Evolutionary conservation across 2,797 vertebrate genomes (phyloP).

Genomic region (Chaetodon trifasciatus): DNA sequence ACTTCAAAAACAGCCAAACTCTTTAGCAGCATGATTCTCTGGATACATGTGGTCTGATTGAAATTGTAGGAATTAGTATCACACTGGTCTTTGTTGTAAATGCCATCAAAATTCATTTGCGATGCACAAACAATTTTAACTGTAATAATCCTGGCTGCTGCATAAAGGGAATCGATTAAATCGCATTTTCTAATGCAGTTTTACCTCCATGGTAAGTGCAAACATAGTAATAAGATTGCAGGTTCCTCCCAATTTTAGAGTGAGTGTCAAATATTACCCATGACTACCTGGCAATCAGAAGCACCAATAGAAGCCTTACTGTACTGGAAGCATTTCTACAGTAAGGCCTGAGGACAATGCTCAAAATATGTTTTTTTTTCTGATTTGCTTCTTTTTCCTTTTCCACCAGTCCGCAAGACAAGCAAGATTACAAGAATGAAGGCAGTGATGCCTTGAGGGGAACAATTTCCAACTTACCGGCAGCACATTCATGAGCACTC

Average conservation of each 20-base stretch:
- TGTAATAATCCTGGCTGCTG: slow-evolving; percentile 59
- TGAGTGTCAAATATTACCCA: slow-evolving; percentile 43
- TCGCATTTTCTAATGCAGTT: slow-evolving; percentile 53
- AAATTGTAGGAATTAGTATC: slow-evolving; percentile 20
- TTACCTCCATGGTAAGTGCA: slow-evolving; percentile 49
- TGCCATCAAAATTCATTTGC: slow-evolving; percentile 53
- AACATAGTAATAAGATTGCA: slow-evolving; percentile 49
- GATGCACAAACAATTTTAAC: slow-evolving; percentile 58
- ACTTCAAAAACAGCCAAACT: slow-evolving; percentile 28
- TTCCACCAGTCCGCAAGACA: slow-evolving; percentile 44
- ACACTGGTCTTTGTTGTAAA: slow-evolving; percentile 37
- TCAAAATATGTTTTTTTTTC: slow-evolving; percentile 40
- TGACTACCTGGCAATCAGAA: slow-evolving; percentile 55
- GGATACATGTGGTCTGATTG: not conserved
- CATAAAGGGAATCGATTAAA: slow-evolving; percentile 60
- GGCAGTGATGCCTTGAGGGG: slow-evolving; percentile 64
- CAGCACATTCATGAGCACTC: slow-evolving; percentile 66
- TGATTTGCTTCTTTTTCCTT: slow-evolving; percentile 10
- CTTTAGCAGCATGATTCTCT: slow-evolving; percentile 7
- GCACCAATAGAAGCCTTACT: slow-evolving; percentile 45
- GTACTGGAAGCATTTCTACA: slow-evolving; percentile 54
- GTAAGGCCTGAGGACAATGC: slow-evolving; percentile 44
- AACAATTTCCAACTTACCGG: slow-evolving; percentile 67
- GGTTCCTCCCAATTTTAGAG: slow-evolving; percentile 30
- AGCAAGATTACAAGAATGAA: slow-evolving; percentile 67